These are phyloP conservation scores for Synodontis membranacea DNA, from an alignment of 2,113 vertebrate genomes.

Conservation along the genomic window DNA sequence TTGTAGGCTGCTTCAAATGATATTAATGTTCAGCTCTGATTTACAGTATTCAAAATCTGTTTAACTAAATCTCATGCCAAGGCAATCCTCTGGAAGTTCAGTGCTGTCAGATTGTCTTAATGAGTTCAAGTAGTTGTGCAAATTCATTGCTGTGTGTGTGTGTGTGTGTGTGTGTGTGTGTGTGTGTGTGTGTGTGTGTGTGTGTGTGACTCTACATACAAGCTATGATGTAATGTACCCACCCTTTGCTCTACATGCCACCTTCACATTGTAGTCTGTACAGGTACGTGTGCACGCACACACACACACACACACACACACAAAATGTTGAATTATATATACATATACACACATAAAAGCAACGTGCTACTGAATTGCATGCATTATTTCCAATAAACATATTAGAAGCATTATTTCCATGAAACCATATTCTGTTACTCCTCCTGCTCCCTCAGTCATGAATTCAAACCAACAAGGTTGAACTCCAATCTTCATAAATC, in stretches of 20 bases:
- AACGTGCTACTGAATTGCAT: not conserved
- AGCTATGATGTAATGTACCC: not conserved
- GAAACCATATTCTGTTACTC: not conserved
- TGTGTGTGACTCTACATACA: slow-evolving; percentile 4
- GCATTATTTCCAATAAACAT: not conserved
- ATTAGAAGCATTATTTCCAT: not conserved
- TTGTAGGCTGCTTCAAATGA: not conserved
- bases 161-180: slow-evolving; percentile 42
- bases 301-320: not conserved
- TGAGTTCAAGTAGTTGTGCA: slow-evolving; percentile 6
- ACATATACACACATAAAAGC: not conserved
- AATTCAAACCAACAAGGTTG: not conserved
- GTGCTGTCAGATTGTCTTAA: not conserved
- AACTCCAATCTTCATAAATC: not conserved
- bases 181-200: slow-evolving; percentile 41
- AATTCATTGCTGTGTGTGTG: slow-evolving; percentile 24
- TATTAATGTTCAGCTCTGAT: not conserved
- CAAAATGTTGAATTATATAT: not conserved
- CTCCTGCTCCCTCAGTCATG: not conserved
- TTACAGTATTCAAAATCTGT: slow-evolving; percentile 4
- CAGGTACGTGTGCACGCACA: not conserved
- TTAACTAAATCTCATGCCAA: not conserved
- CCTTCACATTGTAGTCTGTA: not conserved
- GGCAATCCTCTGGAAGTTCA: slow-evolving; percentile 23
- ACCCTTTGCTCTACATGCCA: not conserved